Conservation (phyloP, 2,113 vertebrate species). For the Aegotheles bennettii region DNA sequence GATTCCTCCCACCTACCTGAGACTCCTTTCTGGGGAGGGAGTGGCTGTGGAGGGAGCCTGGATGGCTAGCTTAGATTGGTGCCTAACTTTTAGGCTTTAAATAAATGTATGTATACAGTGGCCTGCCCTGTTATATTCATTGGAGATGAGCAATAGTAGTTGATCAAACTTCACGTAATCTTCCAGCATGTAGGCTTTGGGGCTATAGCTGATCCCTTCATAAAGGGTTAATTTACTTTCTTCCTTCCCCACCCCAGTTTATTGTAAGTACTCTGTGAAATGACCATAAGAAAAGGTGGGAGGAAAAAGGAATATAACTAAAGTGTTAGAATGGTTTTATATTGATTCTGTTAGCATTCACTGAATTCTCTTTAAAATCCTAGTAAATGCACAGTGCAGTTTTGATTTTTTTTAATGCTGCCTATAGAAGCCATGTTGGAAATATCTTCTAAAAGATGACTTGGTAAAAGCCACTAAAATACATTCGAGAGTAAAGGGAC, state of each 20-base stretch:
- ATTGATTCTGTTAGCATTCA: not conserved
- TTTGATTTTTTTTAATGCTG: not conserved
- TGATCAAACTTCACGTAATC: not conserved
- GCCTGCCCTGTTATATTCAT: not conserved
- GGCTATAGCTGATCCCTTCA: not conserved
- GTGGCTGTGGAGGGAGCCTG: not conserved
- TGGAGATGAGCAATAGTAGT: not conserved
- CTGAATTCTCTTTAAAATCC: not conserved
- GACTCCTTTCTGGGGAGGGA: not conserved
- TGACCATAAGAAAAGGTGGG: not conserved
- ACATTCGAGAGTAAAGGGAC: not conserved
- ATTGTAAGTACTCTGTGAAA: not conserved
- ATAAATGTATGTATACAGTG: not conserved
- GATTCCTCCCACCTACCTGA: not conserved
- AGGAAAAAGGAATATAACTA: not conserved
- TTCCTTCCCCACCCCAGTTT: not conserved
- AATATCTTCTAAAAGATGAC: not conserved
- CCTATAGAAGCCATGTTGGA: not conserved
- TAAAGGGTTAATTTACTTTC: not conserved
- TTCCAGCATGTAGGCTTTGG: not conserved
- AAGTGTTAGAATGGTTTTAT: not conserved
- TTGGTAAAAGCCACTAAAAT: not conserved
- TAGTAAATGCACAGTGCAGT: not conserved
- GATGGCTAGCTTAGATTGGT: not conserved
- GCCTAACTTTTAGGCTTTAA: not conserved